These are phyloP conservation scores for Diploscapter pachys DNA, from an alignment of 1,140 invertebrate species.

Conservation along the genomic window DNA sequence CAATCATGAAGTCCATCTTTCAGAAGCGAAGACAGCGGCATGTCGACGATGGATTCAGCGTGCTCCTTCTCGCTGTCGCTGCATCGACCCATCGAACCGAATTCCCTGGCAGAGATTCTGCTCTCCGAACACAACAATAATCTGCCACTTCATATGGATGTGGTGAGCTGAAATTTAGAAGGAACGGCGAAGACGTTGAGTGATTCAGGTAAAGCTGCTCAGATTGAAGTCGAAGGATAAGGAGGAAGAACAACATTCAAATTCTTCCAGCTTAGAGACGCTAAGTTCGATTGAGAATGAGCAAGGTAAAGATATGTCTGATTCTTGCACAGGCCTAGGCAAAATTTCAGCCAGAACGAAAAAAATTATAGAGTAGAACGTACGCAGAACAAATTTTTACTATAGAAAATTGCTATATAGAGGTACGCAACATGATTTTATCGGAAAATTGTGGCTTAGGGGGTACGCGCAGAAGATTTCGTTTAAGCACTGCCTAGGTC, in stretches of 20 bases:
- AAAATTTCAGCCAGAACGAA: neutral
- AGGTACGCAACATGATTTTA: no score
- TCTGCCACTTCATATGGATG: constrained; percentile 5
- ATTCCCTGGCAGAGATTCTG: no score
- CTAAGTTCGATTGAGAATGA: constrained; percentile 13
- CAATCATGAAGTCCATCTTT: no score
- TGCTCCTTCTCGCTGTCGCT: constrained; percentile 6
- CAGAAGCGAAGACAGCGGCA: constrained; percentile 1
- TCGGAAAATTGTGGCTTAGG: no score
- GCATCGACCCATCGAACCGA: neutral
- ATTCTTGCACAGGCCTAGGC: neutral
- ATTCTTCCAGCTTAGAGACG: constrained; percentile 9
- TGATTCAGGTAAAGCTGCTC: neutral
- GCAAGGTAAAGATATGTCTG: constrained; percentile 1
- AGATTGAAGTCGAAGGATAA: constrained; percentile 1
- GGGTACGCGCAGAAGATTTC: no score
- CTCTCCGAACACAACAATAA: constrained; percentile 14
- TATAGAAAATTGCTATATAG: no score
- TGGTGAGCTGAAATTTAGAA: neutral
- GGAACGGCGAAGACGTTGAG: no score
- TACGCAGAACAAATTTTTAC: no score
- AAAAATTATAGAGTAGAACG: neutral
- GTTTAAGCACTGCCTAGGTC: no score
- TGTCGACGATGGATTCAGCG: constrained; percentile 12
- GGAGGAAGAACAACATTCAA: constrained; percentile 7